Percentiles rank a stretch among this genome's conserved stretches.
Conservation (phyloP, 2,797 vertebrate genomes). For the Serranus cabrilla region DNA sequence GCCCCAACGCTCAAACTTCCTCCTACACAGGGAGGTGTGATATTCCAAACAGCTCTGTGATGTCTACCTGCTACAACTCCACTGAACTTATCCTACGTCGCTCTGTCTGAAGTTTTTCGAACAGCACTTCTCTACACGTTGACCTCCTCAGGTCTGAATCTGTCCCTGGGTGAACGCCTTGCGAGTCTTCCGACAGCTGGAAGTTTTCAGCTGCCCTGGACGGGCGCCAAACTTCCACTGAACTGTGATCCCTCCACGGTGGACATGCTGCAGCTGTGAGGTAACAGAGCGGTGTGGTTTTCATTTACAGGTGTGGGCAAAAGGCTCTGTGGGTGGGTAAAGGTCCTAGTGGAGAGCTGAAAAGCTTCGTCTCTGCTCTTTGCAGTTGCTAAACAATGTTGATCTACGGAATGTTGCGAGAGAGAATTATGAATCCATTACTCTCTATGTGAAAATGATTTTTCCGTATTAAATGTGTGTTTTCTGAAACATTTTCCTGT, state of each 20-base stretch:
- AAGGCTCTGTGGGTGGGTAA: slow-evolving; percentile 47
- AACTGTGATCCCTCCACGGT: slow-evolving; percentile 27
- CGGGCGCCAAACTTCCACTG: slow-evolving; percentile 51
- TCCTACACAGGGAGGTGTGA: slow-evolving; percentile 57
- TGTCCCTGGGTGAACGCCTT: slow-evolving; percentile 35
- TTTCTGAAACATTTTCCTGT: slow-evolving; percentile 58
- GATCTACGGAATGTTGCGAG: slow-evolving; percentile 35
- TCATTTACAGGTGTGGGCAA: slow-evolving; percentile 58
- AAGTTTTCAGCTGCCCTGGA: slow-evolving; percentile 40
- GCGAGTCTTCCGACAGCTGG: slow-evolving; percentile 48
- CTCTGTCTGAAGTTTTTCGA: slow-evolving; percentile 28
- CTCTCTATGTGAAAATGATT: slow-evolving; percentile 29
- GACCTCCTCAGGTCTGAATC: slow-evolving; percentile 39
- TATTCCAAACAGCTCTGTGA: slow-evolving; percentile 63
- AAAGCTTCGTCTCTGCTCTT: slow-evolving; percentile 7
- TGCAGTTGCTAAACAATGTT: slow-evolving; percentile 50
- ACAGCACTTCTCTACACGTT: slow-evolving; percentile 8
- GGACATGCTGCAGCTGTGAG: slow-evolving; percentile 55
- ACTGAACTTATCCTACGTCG: neutral
- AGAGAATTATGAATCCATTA: slow-evolving; percentile 25
- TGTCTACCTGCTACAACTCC: slow-evolving; percentile 38
- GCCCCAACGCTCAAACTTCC: slow-evolving; percentile 17
- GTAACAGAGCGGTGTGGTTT: slow-evolving; percentile 41
- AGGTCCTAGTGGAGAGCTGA: slow-evolving; percentile 15
- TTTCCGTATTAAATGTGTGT: slow-evolving; percentile 43